Base-by-base conservation (phyloP, 1,140 invertebrate species). In the Cotesia vestalis region DNA sequence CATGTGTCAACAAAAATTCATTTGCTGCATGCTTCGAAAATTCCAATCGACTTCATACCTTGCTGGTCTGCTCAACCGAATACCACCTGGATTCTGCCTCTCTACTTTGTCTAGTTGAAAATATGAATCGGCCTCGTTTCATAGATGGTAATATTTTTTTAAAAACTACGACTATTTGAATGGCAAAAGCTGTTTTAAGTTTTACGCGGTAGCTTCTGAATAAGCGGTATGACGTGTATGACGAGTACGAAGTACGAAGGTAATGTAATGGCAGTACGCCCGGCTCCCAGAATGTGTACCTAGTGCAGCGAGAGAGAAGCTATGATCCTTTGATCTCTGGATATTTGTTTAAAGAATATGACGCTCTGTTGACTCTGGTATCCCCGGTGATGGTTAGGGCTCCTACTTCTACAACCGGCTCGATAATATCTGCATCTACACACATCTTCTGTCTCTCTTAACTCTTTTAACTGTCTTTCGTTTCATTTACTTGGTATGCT, bases 301-400 rank as follows among this genome's bases (percentile, higher is more conserved):
- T 34, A 59, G 34, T 72, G 64, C 70, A 72, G 62, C 52, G 46
- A 53, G 69, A 68, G 66, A 57, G 59, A 66, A 12, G 53, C 34
- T 38, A 17, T 57, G 35, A 62, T 71, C 67, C 75, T 80, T 80
- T 79, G 77, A 80, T 80, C 79, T 67, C 46, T 61, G 71, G 69
- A 73, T 78, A 80, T 80, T 78, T 80, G 76, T 79, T 80, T 79
- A 80, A 80, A 79, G 76, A 80, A 80, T 79, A 77, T 79, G 76
- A 78, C 71, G 76, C 73, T 77, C 73, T 80, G 78, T 80, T 79
- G 79, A 78, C 75, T 79, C 72, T 78, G 76, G 74, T 76, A 75
- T 78, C 77, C 69, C 77, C 73, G 72, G 40, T 74, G 69, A 57
- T n/a, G 40, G 40, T 51, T 35, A 74, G 34, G 62, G 62, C 38